Evolutionary conservation across 2,113 vertebrate species (phyloP).

Genomic region (Phycodurus eques): DNA sequence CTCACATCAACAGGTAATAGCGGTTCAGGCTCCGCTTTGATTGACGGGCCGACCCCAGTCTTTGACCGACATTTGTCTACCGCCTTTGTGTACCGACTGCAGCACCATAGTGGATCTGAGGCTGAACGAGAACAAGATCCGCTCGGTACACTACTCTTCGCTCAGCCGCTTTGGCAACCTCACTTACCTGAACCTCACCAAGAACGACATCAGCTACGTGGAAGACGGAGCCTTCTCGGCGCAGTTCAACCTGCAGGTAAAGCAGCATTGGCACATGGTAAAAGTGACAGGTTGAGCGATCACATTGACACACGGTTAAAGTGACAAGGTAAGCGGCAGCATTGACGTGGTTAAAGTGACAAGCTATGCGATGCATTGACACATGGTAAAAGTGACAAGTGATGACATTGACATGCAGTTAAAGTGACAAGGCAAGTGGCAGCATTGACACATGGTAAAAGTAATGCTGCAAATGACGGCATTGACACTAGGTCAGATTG

Average conservation of each 20-base stretch:
- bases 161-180: slow-evolving; percentile 97
- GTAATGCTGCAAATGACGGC: too few species aligned
- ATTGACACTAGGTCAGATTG: too few species aligned
- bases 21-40: background rate
- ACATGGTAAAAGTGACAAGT: too few species aligned
- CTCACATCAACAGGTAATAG: slow-evolving; percentile 86
- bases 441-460: background rate
- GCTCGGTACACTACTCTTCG: slow-evolving; percentile 88
- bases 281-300: background rate
- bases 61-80: background rate
- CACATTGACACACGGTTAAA: background rate
- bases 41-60: background rate
- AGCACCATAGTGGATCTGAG: slow-evolving; percentile 95
- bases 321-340: too few species aligned
- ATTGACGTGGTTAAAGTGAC: background rate
- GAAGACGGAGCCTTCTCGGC: slow-evolving; percentile 96
- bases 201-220: slow-evolving; percentile 95
- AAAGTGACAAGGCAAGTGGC: too few species aligned
- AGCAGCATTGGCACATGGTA: background rate
- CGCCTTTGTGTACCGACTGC: slow-evolving; percentile 7
- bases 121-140: slow-evolving; percentile 97
- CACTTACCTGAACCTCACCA: slow-evolving; percentile 98
- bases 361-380: background rate
- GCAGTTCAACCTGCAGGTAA: slow-evolving; percentile 87
- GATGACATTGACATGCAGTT: background rate